phyloP scores from a whole-genome alignment of 2,888 invertebrate genomes.

The Netelia virgata region DNA sequence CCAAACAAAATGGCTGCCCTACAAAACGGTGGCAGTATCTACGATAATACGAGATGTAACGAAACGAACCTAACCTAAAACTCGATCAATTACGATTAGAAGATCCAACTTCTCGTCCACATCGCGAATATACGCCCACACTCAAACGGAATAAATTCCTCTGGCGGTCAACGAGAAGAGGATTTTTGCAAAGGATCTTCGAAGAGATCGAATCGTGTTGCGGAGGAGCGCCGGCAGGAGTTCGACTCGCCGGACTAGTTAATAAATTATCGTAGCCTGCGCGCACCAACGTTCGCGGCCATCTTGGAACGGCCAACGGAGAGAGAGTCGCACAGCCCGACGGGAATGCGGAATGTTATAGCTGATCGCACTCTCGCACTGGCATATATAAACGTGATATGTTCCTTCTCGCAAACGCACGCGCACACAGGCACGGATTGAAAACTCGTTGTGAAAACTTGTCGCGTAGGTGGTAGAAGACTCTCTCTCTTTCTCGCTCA shows the following conservation, averaged over 20 bases:
- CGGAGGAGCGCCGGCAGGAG: constrained; percentile 71
- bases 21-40: too few relatives aligned
- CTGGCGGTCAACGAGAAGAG: constrained; percentile 19
- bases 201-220: constrained; percentile 56
- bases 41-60: too few relatives aligned
- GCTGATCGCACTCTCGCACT: constrained; percentile 50
- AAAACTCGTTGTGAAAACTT: constrained; percentile 69
- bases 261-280: constrained; percentile 82
- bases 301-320: constrained; percentile 70
- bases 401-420: constrained; percentile 35
- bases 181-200: constrained; percentile 38
- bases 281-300: constrained; percentile 72
- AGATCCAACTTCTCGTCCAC: background rate
- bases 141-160: constrained; percentile 18
- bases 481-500: constrained; percentile 13
- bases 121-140: background rate
- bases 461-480: constrained; percentile 67
- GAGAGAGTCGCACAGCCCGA: constrained; percentile 68
- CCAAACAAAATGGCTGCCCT: too few relatives aligned
- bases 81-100: too few relatives aligned
- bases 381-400: constrained; percentile 33
- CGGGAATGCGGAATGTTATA: constrained; percentile 74
- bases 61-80: background rate
- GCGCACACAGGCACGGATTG: constrained; percentile 56
- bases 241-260: constrained; percentile 82